Conservation (phyloP, 2,888 invertebrate species). For the Limnephilus lunatus region DNA sequence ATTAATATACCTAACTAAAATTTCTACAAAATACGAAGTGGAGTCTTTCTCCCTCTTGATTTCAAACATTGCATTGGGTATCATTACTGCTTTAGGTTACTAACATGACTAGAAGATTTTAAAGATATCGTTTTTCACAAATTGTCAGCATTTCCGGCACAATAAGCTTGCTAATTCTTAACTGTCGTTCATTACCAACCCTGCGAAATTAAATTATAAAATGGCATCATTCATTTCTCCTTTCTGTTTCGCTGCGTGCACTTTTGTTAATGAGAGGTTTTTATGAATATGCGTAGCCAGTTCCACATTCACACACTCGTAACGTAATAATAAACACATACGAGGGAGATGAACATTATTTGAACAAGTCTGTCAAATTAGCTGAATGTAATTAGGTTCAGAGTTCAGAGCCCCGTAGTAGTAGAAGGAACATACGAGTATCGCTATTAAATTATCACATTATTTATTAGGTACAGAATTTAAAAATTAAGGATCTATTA, state of each 20-base stretch:
- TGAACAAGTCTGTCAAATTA: background rate
- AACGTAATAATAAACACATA: background rate
- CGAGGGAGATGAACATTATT: background rate
- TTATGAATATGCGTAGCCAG: background rate
- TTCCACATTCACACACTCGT: background rate
- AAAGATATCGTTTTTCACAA: background rate
- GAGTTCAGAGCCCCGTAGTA: background rate
- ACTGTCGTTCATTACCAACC: background rate
- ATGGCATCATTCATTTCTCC: background rate
- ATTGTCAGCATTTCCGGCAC: background rate
- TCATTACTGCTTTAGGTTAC: no score
- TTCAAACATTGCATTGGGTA: no score
- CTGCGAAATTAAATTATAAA: constrained; percentile 9
- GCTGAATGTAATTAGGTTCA: background rate
- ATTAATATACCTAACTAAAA: no score
- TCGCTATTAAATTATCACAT: background rate
- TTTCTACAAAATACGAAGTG: no score
- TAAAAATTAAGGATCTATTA: background rate
- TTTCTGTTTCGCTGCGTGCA: constrained; percentile 7
- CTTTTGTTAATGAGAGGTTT: constrained; percentile 10
- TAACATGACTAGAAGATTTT: background rate
- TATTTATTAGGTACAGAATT: background rate
- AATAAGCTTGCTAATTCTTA: background rate
- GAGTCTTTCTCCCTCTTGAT: no score
- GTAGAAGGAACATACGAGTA: background rate